Evolutionary conservation across 2,113 vertebrate genomes (phyloP), one percentile per base, ranked within the genome.

Genomic region (Campylomormyrus numenius): DNA sequence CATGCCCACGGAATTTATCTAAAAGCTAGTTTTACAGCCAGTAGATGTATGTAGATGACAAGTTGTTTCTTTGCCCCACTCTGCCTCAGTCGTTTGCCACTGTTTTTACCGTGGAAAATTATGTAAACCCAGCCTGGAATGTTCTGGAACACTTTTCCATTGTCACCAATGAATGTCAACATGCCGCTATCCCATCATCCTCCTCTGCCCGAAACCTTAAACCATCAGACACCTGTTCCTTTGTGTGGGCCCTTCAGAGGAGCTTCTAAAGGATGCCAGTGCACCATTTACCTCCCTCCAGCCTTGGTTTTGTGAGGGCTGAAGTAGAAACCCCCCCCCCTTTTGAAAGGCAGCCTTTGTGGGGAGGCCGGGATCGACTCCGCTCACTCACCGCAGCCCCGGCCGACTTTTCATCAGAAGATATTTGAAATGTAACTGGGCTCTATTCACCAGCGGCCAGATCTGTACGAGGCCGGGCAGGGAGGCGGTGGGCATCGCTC

Each of bases 141-240:
- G 91, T 92, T 93, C 90, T 77, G 89, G 94, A 94, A 96, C 95
- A 96, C 92, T 93, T 91, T 11, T 39, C 90, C 92, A 94, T 96
- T 96, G 95, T 96, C 90, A 90, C 88, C 39, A 90, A 56, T 93
- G 93, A 95, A 96, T 94, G 94, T 95, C 95, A 96, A 95, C 93
- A 95, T 94, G 89, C 92, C 94, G 91, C 95, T 94, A 93, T 94
- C 93, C 93, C 92, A 85, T 94, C 92, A 92, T 92, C 27, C 93
- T 92, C 90, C 91, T 93, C 90, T 83, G 93, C 88, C 92, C 93
- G 96, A 95, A 96, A 89, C 80, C 89, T 90, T 93, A 96, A 92
- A 95, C 95, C 93, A 3, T 88, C 93, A 93, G 94, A 96, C 95
- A 96, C 96, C 96, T 96, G 96, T 95, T 95, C 94, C 91, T 96